phyloP scores from a whole-genome alignment of 2,113 vertebrate genomes.

The Philantomba maxwellii region DNA sequence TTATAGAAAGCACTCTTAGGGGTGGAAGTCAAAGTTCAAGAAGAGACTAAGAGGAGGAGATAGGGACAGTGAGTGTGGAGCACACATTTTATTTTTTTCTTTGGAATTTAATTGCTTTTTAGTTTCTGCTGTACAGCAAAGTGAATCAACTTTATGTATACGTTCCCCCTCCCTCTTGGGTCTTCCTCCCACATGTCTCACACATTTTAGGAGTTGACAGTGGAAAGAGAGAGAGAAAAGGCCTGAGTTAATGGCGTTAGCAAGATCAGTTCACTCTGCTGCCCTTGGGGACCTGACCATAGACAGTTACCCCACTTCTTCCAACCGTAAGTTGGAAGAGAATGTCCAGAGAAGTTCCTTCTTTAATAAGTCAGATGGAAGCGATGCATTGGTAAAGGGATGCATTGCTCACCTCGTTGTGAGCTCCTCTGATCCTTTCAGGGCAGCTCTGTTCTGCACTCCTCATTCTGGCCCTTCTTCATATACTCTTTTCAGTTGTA shows the following conservation, averaged over 20 bases:
- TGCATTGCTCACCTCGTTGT: no score
- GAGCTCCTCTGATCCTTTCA: neutral
- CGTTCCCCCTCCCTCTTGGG: neutral
- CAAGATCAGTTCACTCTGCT: neutral
- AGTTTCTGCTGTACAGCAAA: neutral
- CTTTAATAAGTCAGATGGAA: neutral
- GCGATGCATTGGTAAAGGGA: neutral
- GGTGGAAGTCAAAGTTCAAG: neutral
- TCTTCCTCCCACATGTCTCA: neutral
- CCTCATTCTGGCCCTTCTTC: neutral
- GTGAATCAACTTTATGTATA: neutral
- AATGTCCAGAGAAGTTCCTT: neutral
- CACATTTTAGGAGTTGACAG: neutral
- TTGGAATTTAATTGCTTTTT: neutral
- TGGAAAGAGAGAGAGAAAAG: neutral
- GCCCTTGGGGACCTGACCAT: neutral
- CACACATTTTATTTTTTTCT: neutral
- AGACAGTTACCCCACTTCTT: neutral
- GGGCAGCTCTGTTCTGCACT: neutral
- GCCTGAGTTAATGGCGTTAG: neutral
- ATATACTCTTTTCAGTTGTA: neutral
- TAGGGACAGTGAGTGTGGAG: neutral
- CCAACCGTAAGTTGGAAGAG: neutral
- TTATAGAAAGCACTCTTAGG: neutral
- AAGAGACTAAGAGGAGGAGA: neutral